phyloP scores from a whole-genome alignment of 2,113 vertebrate genomes.

The Azemiops feae region DNA sequence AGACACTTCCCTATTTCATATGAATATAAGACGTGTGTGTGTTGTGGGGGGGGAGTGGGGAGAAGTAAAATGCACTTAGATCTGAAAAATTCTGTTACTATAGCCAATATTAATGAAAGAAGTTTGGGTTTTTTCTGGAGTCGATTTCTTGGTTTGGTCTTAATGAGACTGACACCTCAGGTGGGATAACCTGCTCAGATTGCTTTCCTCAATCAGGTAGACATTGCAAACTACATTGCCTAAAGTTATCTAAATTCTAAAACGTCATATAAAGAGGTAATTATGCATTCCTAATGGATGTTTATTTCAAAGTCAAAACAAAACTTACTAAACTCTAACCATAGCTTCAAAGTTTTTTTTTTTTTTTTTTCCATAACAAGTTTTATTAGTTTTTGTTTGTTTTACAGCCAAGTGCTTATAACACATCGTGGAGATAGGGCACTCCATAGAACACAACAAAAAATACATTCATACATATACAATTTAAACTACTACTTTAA shows the following conservation, averaged over 20 bases:
- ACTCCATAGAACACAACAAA: too few relatives aligned
- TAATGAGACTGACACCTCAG: background rate
- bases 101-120: background rate
- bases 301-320: background rate
- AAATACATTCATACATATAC: too few relatives aligned
- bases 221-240: background rate
- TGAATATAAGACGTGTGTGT: background rate
- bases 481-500: too few relatives aligned
- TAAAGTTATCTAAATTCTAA: background rate
- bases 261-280: background rate
- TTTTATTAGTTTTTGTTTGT: too few relatives aligned
- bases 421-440: too few relatives aligned
- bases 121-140: background rate
- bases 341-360: background rate
- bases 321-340: background rate
- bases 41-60: background rate
- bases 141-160: background rate
- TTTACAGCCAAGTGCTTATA: too few relatives aligned
- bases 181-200: background rate
- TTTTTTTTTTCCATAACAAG: too few relatives aligned
- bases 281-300: background rate
- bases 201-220: background rate
- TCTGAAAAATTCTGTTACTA: background rate
- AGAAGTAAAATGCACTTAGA: background rate
- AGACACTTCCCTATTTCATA: background rate